Conservation (phyloP, 2,888 invertebrate genomes). For the Vanessa cardui region DNA sequence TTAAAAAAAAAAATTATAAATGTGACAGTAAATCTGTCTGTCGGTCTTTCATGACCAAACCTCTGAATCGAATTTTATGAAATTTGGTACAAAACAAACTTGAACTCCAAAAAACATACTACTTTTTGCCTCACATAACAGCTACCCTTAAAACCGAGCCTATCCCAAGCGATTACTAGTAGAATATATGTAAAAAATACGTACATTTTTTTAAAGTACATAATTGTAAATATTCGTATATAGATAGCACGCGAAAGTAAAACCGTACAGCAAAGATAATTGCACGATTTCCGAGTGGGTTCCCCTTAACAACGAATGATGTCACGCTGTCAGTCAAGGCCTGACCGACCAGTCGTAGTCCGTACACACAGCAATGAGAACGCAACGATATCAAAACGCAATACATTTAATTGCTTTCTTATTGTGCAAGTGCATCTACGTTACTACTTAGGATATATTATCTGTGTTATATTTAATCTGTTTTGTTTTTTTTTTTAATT, state of each 20-base stretch:
- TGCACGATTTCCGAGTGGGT: slow-evolving; percentile 36
- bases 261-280: slow-evolving; percentile 34
- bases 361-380: slow-evolving; percentile 71
- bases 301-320: slow-evolving; percentile 56
- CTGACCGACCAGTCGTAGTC: slow-evolving; percentile 58
- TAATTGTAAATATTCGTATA: neutral
- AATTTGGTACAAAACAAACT: too few relatives aligned
- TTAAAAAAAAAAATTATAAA: neutral
- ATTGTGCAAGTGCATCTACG: slow-evolving; percentile 68
- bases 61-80: too few relatives aligned
- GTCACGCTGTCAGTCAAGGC: slow-evolving; percentile 61
- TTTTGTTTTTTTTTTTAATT: slow-evolving; percentile 44
- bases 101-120: too few relatives aligned
- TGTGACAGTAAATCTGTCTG: too few relatives aligned
- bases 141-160: too few relatives aligned
- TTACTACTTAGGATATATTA: slow-evolving; percentile 57
- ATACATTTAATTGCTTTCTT: slow-evolving; percentile 54
- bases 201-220: too few relatives aligned
- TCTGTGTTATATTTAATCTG: slow-evolving; percentile 36
- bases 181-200: neutral
- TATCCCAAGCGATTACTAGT: too few relatives aligned
- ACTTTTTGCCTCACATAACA: too few relatives aligned
- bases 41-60: too few relatives aligned
- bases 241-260: slow-evolving; percentile 12
- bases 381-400: slow-evolving; percentile 53